phyloP scores from a whole-genome alignment of 2,888 invertebrate species.

The Eupithecia subumbrata region DNA sequence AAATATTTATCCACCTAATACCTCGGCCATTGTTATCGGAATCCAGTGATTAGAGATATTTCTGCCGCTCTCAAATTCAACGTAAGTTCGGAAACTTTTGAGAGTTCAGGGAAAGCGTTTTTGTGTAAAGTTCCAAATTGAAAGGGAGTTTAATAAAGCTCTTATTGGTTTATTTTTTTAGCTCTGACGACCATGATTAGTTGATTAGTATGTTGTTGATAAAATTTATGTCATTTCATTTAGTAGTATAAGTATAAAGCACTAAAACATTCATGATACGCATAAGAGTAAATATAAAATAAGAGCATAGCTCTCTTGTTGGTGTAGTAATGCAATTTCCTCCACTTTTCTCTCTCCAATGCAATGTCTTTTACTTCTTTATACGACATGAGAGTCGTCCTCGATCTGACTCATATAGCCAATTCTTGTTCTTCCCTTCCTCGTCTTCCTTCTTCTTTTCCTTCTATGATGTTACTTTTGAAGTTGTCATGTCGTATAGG shows the following conservation, averaged over 20 bases:
- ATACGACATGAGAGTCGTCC: too few relatives aligned
- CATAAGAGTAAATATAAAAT: not conserved
- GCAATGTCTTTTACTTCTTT: too few relatives aligned
- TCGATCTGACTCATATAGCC: too few relatives aligned
- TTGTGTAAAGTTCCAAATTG: not conserved
- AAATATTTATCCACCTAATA: conserved; percentile 44
- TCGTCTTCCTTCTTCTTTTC: too few relatives aligned
- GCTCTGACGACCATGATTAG: not conserved
- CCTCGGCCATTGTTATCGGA: conserved; percentile 34
- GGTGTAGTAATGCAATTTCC: too few relatives aligned
- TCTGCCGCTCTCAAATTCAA: not conserved
- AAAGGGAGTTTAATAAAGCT: not conserved
- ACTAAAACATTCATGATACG: too few relatives aligned
- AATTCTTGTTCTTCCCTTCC: too few relatives aligned
- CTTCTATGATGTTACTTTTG: too few relatives aligned
- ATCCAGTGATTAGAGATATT: conserved; percentile 16
- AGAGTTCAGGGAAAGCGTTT: not conserved
- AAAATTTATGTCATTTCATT: not conserved
- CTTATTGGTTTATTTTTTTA: not conserved
- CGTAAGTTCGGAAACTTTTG: not conserved
- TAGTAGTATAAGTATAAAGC: not conserved
- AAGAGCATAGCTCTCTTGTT: too few relatives aligned
- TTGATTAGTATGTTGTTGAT: not conserved
- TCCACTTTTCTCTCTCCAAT: too few relatives aligned
- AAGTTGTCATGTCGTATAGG: too few relatives aligned